Evolutionary conservation across 23 tunicate species (phyloP), one percentile per base, ranked within the genome.

Genomic region (Corella eumyota): DNA sequence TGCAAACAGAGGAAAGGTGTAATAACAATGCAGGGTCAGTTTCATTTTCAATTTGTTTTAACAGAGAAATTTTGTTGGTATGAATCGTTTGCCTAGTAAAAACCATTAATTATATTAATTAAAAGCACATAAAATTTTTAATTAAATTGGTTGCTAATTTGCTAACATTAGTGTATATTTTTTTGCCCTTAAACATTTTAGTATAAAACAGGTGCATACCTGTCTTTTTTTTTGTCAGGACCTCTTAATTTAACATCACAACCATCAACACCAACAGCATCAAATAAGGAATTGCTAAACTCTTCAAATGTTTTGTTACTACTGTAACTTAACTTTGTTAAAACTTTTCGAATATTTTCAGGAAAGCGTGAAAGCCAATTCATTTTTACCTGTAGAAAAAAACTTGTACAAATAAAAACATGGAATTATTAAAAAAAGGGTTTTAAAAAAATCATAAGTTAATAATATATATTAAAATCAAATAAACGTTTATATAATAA

Each of bases 171-270:
- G n/a, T n/a, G n/a, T n/a, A n/a, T n/a, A n/a, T n/a, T n/a, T n/a
- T n/a, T n/a, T n/a, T n/a, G n/a, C n/a, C n/a, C n/a, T n/a, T n/a
- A n/a, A n/a, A n/a, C n/a, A n/a, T n/a, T n/a, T n/a, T n/a, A n/a
- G n/a, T n/a, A n/a, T n/a, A n/a, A n/a, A n/a, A n/a, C n/a, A n/a
- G n/a, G n/a, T n/a, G n/a, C n/a, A n/a, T 31, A 72, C 74, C 88
- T 51, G 30, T 72, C 88, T 62, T 56, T 78, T 75, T 88, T 78
- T 68, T 88, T 88, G 36, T 88, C 96, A 6, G 53, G 33, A 5
- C 50, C 25, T 51, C 73, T 78, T 48, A 88, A 70, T 53, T 52
- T 64, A 17, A 88, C 71, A 52, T 64, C 79, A 65, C 88, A 88
- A 19, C 55, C 77, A 3, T 44, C 30, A 1, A 58, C 65, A 0